Percentiles rank a stretch among this genome's conserved stretches.
Conservation (phyloP, 2,797 vertebrate genomes). For the Carduelis carduelis region DNA sequence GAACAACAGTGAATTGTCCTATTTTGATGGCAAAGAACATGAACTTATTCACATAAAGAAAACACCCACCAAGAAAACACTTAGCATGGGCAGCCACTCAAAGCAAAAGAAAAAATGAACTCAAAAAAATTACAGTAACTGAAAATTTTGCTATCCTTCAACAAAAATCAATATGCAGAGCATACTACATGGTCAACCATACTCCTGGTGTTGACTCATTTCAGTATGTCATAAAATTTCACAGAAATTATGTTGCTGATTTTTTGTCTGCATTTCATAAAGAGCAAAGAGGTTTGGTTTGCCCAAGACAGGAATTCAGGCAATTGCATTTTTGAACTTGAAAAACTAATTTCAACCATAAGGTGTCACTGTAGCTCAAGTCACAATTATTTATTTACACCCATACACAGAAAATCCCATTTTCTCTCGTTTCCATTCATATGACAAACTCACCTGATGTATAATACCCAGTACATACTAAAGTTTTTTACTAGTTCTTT, state of each 20-base stretch:
- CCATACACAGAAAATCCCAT: not conserved
- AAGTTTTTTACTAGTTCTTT: not conserved
- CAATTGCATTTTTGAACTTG: not conserved
- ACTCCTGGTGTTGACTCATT: not conserved
- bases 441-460: not conserved
- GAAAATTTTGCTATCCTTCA: not conserved
- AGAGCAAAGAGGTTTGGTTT: not conserved
- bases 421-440: not conserved
- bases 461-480: not conserved
- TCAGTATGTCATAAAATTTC: not conserved
- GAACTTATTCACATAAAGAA: not conserved
- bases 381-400: not conserved
- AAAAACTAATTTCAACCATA: slow-evolving; percentile 32
- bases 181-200: not conserved
- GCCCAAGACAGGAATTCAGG: not conserved
- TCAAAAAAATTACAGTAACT: not conserved
- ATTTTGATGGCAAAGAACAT: not conserved
- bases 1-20: not conserved
- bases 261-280: not conserved
- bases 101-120: not conserved
- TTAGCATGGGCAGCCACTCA: not conserved
- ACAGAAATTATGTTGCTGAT: not conserved
- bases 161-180: not conserved
- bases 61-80: not conserved
- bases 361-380: slow-evolving; percentile 54